These are phyloP conservation scores for Myripristis murdjan DNA, from an alignment of 2,797 vertebrate genomes.

Conservation along the genomic window DNA sequence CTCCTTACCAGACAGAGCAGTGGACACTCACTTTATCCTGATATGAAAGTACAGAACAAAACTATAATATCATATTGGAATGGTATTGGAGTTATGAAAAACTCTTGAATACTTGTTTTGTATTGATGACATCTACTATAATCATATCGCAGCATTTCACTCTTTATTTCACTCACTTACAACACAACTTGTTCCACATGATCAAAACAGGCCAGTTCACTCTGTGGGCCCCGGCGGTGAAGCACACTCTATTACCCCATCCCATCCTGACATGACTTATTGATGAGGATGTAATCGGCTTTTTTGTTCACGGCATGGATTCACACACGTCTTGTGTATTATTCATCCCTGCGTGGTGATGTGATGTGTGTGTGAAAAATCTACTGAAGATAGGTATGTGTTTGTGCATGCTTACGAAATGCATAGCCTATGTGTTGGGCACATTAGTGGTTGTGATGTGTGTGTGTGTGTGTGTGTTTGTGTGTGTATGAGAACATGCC, in stretches of 20 bases:
- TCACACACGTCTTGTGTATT: slow-evolving; percentile 54
- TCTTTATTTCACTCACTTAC: no score
- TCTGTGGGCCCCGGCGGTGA: not conserved
- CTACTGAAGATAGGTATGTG: not conserved
- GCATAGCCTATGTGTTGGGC: no score
- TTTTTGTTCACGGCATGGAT: slow-evolving; percentile 23
- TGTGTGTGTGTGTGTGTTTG: slow-evolving; percentile 16
- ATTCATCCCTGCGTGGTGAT: slow-evolving; percentile 52
- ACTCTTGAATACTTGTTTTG: no score
- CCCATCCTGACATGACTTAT: slow-evolving; percentile 53
- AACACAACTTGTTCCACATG: not conserved
- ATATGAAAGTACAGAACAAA: no score
- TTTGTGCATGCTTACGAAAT: no score
- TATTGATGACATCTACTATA: no score
- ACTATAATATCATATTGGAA: no score
- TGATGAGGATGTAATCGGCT: slow-evolving; percentile 49
- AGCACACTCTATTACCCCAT: slow-evolving; percentile 22
- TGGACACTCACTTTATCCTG: no score
- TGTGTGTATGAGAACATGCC: slow-evolving; percentile 23
- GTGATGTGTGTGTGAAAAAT: slow-evolving; percentile 44
- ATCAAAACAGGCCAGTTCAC: not conserved
- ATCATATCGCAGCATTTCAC: no score
- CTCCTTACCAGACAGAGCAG: not conserved
- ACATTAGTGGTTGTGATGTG: no score
- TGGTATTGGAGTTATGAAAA: no score